These are phyloP conservation scores for Galeruca laticollis DNA, from an alignment of 2,888 invertebrate genomes.

Conservation along the genomic window DNA sequence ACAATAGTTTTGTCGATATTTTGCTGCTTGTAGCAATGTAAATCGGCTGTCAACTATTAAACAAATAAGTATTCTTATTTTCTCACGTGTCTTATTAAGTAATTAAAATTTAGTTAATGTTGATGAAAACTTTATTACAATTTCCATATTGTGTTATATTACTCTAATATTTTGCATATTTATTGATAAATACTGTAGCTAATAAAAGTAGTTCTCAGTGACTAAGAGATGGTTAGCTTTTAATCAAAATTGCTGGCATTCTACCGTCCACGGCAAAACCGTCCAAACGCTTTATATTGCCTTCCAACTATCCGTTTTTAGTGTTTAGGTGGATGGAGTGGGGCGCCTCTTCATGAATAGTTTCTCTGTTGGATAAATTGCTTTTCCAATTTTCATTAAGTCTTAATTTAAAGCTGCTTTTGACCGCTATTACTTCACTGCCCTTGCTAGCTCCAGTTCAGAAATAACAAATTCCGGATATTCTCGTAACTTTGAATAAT, in stretches of 20 bases:
- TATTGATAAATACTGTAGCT: background rate
- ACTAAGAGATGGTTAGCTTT: slow-evolving; percentile 49
- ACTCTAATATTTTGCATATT: background rate
- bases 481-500: slow-evolving; percentile 29
- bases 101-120: too few relatives aligned
- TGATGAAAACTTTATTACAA: background rate
- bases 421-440: slow-evolving; percentile 41
- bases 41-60: too few relatives aligned
- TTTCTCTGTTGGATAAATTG: slow-evolving; percentile 50
- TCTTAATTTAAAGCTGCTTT: slow-evolving; percentile 49
- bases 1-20: too few relatives aligned
- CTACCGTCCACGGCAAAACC: slow-evolving; percentile 60
- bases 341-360: slow-evolving; percentile 48
- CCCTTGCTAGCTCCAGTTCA: slow-evolving; percentile 19
- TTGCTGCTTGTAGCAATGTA: too few relatives aligned
- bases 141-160: background rate
- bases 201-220: background rate
- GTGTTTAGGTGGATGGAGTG: slow-evolving; percentile 38
- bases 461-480: slow-evolving; percentile 36
- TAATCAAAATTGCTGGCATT: slow-evolving; percentile 64
- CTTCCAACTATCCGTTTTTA: slow-evolving; percentile 51
- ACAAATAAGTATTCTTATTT: too few relatives aligned
- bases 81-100: too few relatives aligned
- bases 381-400: slow-evolving; percentile 52
- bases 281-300: slow-evolving; percentile 58